These are phyloP conservation scores for Elephas maximus DNA, from an alignment of 2,113 vertebrate genomes.

Conservation along the genomic window DNA sequence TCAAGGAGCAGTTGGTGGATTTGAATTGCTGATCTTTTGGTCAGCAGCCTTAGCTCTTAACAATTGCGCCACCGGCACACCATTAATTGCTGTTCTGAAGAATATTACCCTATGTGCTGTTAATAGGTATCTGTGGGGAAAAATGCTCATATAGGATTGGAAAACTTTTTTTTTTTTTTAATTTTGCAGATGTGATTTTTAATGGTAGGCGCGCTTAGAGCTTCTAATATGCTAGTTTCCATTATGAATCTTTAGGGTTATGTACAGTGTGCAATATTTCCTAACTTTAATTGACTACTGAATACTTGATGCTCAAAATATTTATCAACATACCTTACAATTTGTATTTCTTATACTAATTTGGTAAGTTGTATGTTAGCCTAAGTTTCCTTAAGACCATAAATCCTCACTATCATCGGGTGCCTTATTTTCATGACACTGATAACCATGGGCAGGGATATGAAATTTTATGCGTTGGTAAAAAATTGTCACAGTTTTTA, in stretches of 20 bases:
- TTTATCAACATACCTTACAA: not conserved
- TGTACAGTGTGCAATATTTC: not conserved
- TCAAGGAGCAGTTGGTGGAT: too few relatives aligned
- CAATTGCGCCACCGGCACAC: not conserved
- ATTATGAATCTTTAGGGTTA: not conserved
- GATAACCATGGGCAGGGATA: not conserved
- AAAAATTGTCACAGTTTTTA: not conserved
- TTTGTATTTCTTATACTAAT: not conserved
- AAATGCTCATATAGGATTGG: not conserved
- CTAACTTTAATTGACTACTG: slow-evolving; percentile 1
- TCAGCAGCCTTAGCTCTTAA: too few relatives aligned
- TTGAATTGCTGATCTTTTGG: too few relatives aligned
- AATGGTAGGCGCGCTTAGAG: not conserved
- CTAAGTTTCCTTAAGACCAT: not conserved
- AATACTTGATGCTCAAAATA: not conserved
- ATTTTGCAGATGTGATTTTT: not conserved
- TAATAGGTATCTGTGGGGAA: not conserved
- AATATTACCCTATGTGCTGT: not conserved
- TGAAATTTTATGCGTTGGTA: not conserved
- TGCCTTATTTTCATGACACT: not conserved
- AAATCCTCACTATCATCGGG: not conserved
- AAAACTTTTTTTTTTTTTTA: slow-evolving; percentile 9
- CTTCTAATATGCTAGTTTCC: not conserved
- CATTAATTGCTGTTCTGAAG: not conserved
- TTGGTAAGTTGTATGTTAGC: not conserved